A percentile compares a stretch with the other conserved stretches of the same genome.
These are phyloP conservation scores for Dipodomys ordii DNA, from an alignment of 2,113 vertebrate species.

Conservation along the genomic window DNA sequence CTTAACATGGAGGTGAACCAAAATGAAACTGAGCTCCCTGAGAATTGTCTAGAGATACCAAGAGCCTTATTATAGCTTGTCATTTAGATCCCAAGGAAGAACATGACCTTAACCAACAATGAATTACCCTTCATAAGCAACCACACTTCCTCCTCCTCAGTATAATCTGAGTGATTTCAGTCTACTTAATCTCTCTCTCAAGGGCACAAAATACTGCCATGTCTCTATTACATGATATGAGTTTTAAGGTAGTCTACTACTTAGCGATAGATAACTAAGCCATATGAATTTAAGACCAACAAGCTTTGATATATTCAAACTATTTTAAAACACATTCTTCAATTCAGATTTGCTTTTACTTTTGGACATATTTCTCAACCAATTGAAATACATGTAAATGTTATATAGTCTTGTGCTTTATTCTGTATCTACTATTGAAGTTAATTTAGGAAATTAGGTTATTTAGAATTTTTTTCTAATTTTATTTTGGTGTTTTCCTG, in stretches of 20 bases:
- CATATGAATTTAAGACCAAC: not conserved
- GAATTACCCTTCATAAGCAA: not conserved
- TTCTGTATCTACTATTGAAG: not conserved
- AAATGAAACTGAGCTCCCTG: not conserved
- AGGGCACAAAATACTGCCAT: no score
- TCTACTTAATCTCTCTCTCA: not conserved
- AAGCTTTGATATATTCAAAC: not conserved
- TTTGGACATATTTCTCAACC: not conserved
- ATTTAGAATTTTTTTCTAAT: not conserved
- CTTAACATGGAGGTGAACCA: not conserved
- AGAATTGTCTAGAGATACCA: rapidly evolving
- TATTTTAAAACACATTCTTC: not conserved
- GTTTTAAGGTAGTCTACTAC: not conserved
- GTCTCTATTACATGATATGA: not conserved
- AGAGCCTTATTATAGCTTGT: not conserved
- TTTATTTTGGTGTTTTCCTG: not conserved
- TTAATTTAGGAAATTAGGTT: not conserved
- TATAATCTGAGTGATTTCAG: not conserved
- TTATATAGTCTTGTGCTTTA: no score
- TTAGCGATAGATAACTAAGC: not conserved
- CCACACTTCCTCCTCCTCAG: not conserved
- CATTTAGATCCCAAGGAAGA: no score
- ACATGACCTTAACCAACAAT: not conserved
- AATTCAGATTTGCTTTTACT: not conserved
- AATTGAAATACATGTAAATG: not conserved